These are phyloP conservation scores for Dromaius novaehollandiae DNA, from an alignment of 2,113 vertebrate genomes.

Conservation along the genomic window DNA sequence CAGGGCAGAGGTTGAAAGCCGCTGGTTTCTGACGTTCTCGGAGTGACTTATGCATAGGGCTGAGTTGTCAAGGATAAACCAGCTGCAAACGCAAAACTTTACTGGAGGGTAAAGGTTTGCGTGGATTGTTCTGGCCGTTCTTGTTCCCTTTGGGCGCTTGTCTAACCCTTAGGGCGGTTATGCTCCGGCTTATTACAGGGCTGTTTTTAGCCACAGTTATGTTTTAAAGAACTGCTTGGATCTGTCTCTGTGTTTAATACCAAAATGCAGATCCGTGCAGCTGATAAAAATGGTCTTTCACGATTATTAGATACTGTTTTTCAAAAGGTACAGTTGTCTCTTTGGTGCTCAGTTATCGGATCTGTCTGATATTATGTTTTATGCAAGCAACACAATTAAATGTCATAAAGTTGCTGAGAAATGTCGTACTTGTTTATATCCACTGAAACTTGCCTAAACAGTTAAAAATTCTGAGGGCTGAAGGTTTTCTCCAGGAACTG, in stretches of 20 bases:
- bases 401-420: neutral
- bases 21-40: rapidly evolving
- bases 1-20: neutral
- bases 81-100: neutral
- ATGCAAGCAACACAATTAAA: neutral
- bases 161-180: neutral
- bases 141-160: neutral
- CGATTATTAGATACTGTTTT: neutral
- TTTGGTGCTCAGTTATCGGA: neutral
- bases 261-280: neutral
- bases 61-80: neutral
- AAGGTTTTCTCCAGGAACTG: neutral
- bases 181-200: neutral
- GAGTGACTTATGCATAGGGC: rapidly evolving
- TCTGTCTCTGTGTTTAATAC: neutral
- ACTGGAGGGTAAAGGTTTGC: neutral
- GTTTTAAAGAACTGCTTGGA: neutral
- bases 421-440: neutral
- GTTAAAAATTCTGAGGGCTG: neutral
- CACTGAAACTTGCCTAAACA: neutral
- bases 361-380: neutral
- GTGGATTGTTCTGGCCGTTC: neutral
- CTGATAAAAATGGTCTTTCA: neutral
- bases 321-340: neutral
- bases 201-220: neutral